Conservation (phyloP, 2,113 vertebrate genomes). For the Gallinago media region DNA sequence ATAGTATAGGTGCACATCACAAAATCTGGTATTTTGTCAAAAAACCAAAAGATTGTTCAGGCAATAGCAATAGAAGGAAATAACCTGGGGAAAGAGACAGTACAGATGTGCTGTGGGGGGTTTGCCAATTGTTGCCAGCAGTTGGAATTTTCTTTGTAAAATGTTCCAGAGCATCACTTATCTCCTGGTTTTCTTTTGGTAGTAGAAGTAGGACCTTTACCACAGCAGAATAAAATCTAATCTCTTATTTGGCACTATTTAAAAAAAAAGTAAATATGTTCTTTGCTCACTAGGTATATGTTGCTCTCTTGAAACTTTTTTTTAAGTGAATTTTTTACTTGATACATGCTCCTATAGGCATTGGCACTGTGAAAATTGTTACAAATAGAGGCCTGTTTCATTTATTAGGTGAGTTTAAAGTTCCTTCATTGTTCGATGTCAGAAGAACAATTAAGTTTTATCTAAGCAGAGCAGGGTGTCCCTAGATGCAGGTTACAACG, state of each 20-base stretch:
- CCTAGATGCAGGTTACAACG: conserved; percentile 36
- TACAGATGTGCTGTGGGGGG: neutral
- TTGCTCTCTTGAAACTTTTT: neutral
- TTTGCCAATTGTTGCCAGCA: neutral
- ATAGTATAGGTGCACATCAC: too few species aligned
- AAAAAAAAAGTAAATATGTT: neutral
- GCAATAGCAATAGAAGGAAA: neutral
- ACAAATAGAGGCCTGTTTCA: neutral
- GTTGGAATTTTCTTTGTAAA: neutral
- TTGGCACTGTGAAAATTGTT: neutral
- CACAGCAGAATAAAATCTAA: neutral
- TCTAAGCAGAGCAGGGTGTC: conserved; percentile 60
- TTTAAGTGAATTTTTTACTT: neutral
- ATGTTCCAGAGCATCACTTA: neutral
- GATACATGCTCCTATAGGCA: neutral
- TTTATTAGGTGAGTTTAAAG: conserved; percentile 41
- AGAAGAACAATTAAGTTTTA: conserved; percentile 73
- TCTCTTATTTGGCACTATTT: neutral
- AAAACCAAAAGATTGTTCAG: neutral
- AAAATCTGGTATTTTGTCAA: neutral
- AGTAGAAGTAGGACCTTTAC: neutral
- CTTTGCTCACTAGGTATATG: neutral
- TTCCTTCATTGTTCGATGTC: conserved; percentile 32
- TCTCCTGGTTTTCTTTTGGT: neutral
- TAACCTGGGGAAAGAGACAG: neutral